Conservation (phyloP, 2,888 invertebrate species). For the Carpatolechia fugitivella region DNA sequence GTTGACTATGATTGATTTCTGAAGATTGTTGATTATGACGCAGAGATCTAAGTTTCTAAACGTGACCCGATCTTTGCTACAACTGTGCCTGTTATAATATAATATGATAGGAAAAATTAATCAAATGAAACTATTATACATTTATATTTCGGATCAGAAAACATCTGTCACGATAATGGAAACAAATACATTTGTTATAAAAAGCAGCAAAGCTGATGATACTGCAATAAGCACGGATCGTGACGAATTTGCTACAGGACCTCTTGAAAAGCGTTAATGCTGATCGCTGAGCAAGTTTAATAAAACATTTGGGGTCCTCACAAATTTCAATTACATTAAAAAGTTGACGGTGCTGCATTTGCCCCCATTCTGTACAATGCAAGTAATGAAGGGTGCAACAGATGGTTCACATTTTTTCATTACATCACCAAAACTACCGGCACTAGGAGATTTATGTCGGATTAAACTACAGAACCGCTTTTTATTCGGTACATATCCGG, state of each 20-base stretch:
- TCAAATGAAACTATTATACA: too few species aligned
- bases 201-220: constrained; percentile 9
- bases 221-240: constrained; percentile 6
- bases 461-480: constrained; percentile 66
- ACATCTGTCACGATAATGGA: too few species aligned
- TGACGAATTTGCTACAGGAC: background rate
- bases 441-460: constrained; percentile 71
- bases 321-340: constrained; percentile 75
- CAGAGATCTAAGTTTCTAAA: too few species aligned
- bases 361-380: constrained; percentile 50
- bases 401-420: constrained; percentile 76
- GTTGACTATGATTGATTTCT: constrained; percentile 13
- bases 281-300: constrained; percentile 53
- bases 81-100: too few species aligned
- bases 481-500: constrained; percentile 68
- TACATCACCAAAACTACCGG: constrained; percentile 64
- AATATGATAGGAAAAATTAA: too few species aligned
- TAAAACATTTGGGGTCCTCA: constrained; percentile 69
- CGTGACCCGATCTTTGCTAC: too few species aligned
- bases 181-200: background rate
- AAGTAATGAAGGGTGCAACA: constrained; percentile 77
- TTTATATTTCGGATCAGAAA: too few species aligned
- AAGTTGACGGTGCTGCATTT: constrained; percentile 63
- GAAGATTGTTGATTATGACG: constrained; percentile 7
- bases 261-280: constrained; percentile 49